Base-by-base conservation (phyloP, 2,113 vertebrate species). In the Riparia riparia region DNA sequence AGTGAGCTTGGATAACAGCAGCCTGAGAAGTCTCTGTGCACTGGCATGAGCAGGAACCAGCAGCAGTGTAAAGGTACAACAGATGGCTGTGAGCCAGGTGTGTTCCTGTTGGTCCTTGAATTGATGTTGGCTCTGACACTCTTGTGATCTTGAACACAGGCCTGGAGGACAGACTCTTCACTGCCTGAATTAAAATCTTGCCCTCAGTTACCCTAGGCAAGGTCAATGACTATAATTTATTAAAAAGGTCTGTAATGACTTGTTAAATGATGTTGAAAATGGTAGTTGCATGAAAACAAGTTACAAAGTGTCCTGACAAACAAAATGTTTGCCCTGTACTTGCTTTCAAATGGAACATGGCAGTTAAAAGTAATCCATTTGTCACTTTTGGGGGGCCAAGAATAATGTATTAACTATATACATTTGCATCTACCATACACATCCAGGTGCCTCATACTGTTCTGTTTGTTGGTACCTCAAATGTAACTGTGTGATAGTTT, bases 181-280 rank as follows among this genome's bases (percentile, higher is more conserved):
- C 17, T 83, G 51, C 90, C 71, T 64, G 76, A 77, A 86, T 88
- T 96, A 60, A 92, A 94, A 83, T 74, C 76, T 49, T 90, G 72
- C 79, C 92, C 66, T 88, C 20, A 1, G 61, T 92, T 91, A 91
- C 91, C 65, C 44, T n/a, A 61, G 60, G 82, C 93, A 95, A 93
- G 57, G 85, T 94, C 89, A 95, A 95, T 60, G 64, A 69, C 85
- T 87, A 20, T 70, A 66, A 94, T 97, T 92, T 86, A 82, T 96
- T 94, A 51, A 84, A 84, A 94, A 89, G 86, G 58, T 54, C 71
- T 70, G 45, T 84, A 96, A 96, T 34, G 51, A 41, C 71, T 95
- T 93, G 85, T 91, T 96, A 95, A 96, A 96, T 76, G 45, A 82
- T 85, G 81, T 89, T 92, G 93, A 91, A 94, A 96, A 93, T 29